Percentiles rank a stretch among this genome's conserved stretches.
These are phyloP conservation scores for Suncus etruscus DNA, from an alignment of 2,113 vertebrate genomes.

Conservation along the genomic window DNA sequence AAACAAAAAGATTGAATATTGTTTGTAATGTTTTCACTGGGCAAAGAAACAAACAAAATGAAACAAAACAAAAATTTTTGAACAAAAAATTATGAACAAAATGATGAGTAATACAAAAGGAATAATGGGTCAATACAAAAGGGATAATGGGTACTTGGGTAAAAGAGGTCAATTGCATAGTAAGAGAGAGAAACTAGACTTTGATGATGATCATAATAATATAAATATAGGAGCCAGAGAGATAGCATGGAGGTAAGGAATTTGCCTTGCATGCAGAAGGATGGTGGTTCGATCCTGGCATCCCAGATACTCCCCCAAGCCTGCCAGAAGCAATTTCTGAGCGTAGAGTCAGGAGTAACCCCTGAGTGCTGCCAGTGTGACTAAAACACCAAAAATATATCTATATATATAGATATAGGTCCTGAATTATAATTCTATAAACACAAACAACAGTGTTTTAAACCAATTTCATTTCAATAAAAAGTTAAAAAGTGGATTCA, in stretches of 20 bases:
- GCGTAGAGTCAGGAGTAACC: too few species aligned
- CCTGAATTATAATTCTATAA: not conserved
- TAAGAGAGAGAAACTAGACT: not conserved
- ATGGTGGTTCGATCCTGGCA: too few species aligned
- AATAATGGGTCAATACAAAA: not conserved
- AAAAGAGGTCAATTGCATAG: not conserved
- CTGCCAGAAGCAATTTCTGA: too few species aligned
- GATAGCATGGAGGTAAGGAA: too few species aligned
- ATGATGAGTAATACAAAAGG: too few species aligned
- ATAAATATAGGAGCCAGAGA: not conserved
- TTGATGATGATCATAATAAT: not conserved
- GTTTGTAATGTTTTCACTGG: too few species aligned
- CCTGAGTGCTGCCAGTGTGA: too few species aligned
- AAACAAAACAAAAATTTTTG: not conserved
- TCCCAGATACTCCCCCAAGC: too few species aligned
- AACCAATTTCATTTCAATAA: not conserved
- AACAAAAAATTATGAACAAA: not conserved
- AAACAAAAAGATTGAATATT: too few species aligned
- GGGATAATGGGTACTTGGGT: not conserved
- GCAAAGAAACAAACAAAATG: not conserved
- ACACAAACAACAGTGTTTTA: not conserved
- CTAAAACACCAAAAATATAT: too few species aligned
- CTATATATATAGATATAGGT: not conserved
- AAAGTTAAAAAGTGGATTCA: too few species aligned
- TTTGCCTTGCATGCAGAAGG: too few species aligned